Evolutionary conservation across 2,797 vertebrate species (phyloP), one percentile per base, ranked within the genome.

Genomic region (Pogonophryne albipinna): DNA sequence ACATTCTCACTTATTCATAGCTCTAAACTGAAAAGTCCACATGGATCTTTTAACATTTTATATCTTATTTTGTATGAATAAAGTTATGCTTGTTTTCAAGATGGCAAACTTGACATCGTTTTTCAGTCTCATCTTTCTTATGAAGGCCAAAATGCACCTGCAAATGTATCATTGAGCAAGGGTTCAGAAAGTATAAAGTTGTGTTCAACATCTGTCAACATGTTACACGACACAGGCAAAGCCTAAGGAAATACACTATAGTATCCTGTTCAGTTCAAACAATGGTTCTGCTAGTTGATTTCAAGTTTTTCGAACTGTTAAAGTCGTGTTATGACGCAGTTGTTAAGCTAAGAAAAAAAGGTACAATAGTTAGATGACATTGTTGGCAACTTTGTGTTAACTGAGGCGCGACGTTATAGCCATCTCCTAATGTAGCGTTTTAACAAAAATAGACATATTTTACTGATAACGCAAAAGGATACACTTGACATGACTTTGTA

Each of bases 321-420:
- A 1, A 52, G 52, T 58, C 6, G 12, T 13, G 41, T 68, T 53
- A 42, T 0, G 46, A 17, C 41, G 16, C 31, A 55, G 56, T 66
- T 2, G 53, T 76, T 41, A 34, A 42, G 5, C 20, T 20, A 5
- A 52, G 5, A 15, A 4, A 46, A 27, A 0, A 0, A 14, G 34
- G n/a, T 34, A 47, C 4, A 45, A 69, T 45, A 70, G 61, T 55
- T 61, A 78, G 59, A 23, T 79, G 83, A 79, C 68, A 60, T 52
- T 53, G 44, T 27, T 78, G 84, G 77, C 27, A 87, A 79, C 80
- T 81, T 86, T 61, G 69, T 74, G 87, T 71, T 68, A 72, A 44
- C 78, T 41, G 12, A 84, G 61, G 84, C 90, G 91, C 93, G 90
- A 94, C 91, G 93, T 92, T 92, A 89, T 58, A 89, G 65, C 60